Base-by-base conservation (phyloP, 1,140 invertebrate species). In the Sarcophaga bullata region DNA sequence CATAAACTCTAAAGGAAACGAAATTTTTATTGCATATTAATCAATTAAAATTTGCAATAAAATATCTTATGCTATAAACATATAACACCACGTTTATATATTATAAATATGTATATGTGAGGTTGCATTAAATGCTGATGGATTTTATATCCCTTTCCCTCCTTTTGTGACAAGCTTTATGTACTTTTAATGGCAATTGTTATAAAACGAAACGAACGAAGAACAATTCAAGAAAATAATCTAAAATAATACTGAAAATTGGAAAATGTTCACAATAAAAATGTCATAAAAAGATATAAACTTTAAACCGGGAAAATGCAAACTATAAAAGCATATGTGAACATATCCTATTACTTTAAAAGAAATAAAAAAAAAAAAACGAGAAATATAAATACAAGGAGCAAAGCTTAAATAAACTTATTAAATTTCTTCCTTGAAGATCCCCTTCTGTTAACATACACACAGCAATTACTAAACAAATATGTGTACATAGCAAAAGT, bases 271-370 rank as follows among this genome's bases (percentile, higher is more conserved):
- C 19, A 78, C 75, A 52, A 78, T 78, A 78, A 78, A n/a, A 78
- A 52, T 50, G 75, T 78, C 75, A 78, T 78, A 78, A 78, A 78
- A 78, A 78, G 15, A 13, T n/a, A 73, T 62, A 49, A 48, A 76
- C 48, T n/a, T n/a, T n/a, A n/a, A 49, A 49, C 48, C 73, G 73
- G 19, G 25, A 76, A 78, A 78, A 78, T 19, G 48, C 48, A 17
- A 78, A 78, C 75, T 78, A 78, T 78, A 78, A 78, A 78, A 50
- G 50, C 75, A 78, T 78, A 78, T 78, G 75, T 78, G 75, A 78
- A 10, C n/a, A 78, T 78, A 37, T 68, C 62, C 7, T 68, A 9
- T 8, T n/a, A 13, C 54, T 58, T 58, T 15, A 7, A 58, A 58
- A 13, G 11, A 58, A 7, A 58, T 58, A 58, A 58, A 15, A n/a